Conservation (phyloP, 2,113 vertebrate species). For the Ptychochromis oligacanthus region DNA sequence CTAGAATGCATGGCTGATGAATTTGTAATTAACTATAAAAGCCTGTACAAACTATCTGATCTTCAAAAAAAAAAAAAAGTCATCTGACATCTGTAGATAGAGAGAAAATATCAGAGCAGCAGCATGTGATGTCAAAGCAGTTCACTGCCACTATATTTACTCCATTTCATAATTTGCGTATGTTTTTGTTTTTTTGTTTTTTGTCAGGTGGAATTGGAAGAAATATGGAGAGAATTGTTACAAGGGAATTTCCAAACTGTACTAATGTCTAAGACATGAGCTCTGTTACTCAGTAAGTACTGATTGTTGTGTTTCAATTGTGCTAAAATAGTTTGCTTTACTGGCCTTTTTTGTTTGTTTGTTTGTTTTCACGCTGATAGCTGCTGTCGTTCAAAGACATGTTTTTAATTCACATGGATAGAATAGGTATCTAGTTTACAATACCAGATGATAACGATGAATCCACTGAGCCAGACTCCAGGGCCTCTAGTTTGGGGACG, state of each 20-base stretch:
- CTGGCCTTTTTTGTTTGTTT: constrained; percentile 21
- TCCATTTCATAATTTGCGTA: not conserved
- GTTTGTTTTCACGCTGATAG: constrained; percentile 39
- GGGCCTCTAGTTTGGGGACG: constrained; percentile 35
- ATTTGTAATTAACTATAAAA: constrained; percentile 38
- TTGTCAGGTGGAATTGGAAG: constrained; percentile 87
- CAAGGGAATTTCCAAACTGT: constrained; percentile 97
- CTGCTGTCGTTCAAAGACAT: constrained; percentile 48
- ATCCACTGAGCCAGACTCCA: constrained; percentile 12
- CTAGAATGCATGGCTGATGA: constrained; percentile 15
- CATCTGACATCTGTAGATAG: not conserved
- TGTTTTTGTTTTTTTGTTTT: too few relatives aligned
- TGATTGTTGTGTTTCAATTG: constrained; percentile 61
- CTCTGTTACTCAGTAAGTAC: constrained; percentile 67
- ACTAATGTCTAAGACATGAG: constrained; percentile 89
- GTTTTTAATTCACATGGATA: constrained; percentile 51
- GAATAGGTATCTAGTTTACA: constrained; percentile 48
- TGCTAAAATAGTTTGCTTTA: constrained; percentile 57
- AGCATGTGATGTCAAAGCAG: constrained; percentile 14
- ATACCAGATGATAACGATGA: constrained; percentile 31
- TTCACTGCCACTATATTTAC: constrained; percentile 14
- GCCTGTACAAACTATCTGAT: constrained; percentile 26
- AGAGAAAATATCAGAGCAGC: not conserved
- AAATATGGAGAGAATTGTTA: constrained; percentile 87
- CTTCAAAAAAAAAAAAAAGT: not conserved